Evolutionary conservation across 2,113 vertebrate species (phyloP), one percentile per base, ranked within the genome.

Genomic region (Ctenomys sociabilis): DNA sequence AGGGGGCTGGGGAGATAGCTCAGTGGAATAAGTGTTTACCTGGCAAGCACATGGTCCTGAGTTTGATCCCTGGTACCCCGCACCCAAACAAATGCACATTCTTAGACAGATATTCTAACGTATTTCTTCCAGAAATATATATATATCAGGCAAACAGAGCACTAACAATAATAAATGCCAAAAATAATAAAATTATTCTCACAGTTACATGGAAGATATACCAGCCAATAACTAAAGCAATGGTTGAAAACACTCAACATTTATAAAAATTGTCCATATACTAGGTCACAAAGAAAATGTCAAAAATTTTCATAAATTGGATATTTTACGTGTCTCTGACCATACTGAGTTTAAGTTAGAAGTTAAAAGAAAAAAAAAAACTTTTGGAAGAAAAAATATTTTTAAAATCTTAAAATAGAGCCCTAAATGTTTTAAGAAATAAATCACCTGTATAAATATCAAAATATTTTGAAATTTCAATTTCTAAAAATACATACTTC

Each of bases 381-480:
- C 2, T 32, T 68, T 63, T 61, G 28, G 52, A 21, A 82, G 54
- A 21, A 82, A 28, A 68, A 70, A 32, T 68, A 68, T n/a, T 19
- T 70, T 68, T 5, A 68, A 37, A 68, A 49, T 8, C 90, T 86
- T 86, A 73, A 85, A 95, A 73, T 95, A 45, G 37, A 28, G 11
- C 10, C 30, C 14, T 68, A 81, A 80, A 37, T 86, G 70, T 85
- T 85, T 63, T 81, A 92, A 80, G 17, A 13, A 17, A 88, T 80
- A 84, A 84, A 64, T 64, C 28, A 88, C 49, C 24, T 68, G 10
- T 87, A 85, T 85, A 75, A 26, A 72, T 77, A 88, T 85, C 8
- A 93, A 93, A 90, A 78, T 72, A 72, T 93, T 94, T 88, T 92
- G 30, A 90, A 86, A 70, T 19, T 66, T 54, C 9, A 80, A 80